Percentiles rank a stretch among this genome's conserved stretches.
phyloP scores from a whole-genome alignment of 2,797 vertebrate genomes.

The Lophura swinhoii region DNA sequence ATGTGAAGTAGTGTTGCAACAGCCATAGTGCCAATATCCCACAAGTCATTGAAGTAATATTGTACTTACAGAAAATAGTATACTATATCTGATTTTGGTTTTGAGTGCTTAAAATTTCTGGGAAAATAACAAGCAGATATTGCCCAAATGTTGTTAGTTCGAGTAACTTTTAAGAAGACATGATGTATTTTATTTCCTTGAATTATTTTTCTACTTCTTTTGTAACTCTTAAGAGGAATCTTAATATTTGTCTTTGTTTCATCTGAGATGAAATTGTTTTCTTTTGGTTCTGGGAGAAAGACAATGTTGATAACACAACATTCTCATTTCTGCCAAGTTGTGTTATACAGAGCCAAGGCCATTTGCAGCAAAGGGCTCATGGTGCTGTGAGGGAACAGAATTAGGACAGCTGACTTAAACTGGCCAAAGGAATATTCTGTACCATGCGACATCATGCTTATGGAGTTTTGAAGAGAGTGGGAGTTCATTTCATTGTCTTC shows the following conservation, averaged over 20 bases:
- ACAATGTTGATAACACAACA: no score
- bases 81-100: background rate
- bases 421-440: no score
- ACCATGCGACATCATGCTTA: no score
- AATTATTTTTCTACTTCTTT: background rate
- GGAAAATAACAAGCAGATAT: background rate
- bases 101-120: background rate
- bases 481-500: no score
- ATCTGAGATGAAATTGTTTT: no score
- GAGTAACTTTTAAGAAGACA: background rate
- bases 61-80: background rate
- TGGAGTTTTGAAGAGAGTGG: no score
- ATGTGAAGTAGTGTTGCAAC: background rate
- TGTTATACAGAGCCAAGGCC: no score
- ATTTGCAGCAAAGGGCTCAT: no score
- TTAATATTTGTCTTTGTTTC: background rate
- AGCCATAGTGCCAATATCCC: background rate
- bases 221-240: background rate
- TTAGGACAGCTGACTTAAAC: no score
- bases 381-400: no score
- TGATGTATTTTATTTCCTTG: background rate
- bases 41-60: background rate
- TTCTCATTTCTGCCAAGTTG: no score
- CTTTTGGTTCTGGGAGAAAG: no score
- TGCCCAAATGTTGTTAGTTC: background rate